Evolutionary conservation across 1,140 invertebrate species (phyloP).

Genomic region (Cataglyphis hispanica): DNA sequence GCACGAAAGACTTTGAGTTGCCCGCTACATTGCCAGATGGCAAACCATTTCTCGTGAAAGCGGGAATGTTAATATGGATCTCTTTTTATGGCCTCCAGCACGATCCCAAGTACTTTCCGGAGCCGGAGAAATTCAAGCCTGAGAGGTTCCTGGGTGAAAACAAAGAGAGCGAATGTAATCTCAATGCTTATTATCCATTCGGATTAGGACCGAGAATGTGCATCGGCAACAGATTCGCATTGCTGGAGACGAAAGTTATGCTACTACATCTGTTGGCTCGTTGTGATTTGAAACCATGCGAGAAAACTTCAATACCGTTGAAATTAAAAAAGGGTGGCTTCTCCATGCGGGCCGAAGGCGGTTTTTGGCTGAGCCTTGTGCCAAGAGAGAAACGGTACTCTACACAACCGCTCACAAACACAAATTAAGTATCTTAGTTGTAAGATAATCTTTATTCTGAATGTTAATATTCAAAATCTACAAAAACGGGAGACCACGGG

Average conservation of each 20-base stretch:
- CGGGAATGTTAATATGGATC: conserved; percentile 83
- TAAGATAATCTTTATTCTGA: not conserved
- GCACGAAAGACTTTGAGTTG: conserved; percentile 87
- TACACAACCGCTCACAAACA: not conserved
- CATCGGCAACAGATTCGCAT: conserved; percentile 79
- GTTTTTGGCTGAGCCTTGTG: conserved; percentile 67
- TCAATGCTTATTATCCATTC: conserved; percentile 53
- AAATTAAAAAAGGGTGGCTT: conserved; percentile 38
- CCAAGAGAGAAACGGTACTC: conserved; percentile 54
- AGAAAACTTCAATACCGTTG: conserved; percentile 73
- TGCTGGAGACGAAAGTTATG: conserved; percentile 56
- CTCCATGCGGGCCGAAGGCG: conserved; percentile 43
- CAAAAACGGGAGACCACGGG: not conserved
- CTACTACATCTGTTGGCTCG: conserved; percentile 73
- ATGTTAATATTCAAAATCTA: not conserved
- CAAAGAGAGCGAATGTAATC: not conserved
- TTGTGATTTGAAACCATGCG: conserved; percentile 68
- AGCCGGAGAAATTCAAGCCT: conserved; percentile 88
- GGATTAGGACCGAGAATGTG: conserved; percentile 67
- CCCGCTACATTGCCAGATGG: conserved; percentile 53
- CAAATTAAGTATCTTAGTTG: not conserved
- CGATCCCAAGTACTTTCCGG: conserved; percentile 88
- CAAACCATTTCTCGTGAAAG: conserved; percentile 75
- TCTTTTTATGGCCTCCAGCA: conserved; percentile 88
- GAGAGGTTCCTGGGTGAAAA: conserved; percentile 86